Evolutionary conservation across 2,113 vertebrate genomes (phyloP).

Genomic region (Triplophysa dalaica): DNA sequence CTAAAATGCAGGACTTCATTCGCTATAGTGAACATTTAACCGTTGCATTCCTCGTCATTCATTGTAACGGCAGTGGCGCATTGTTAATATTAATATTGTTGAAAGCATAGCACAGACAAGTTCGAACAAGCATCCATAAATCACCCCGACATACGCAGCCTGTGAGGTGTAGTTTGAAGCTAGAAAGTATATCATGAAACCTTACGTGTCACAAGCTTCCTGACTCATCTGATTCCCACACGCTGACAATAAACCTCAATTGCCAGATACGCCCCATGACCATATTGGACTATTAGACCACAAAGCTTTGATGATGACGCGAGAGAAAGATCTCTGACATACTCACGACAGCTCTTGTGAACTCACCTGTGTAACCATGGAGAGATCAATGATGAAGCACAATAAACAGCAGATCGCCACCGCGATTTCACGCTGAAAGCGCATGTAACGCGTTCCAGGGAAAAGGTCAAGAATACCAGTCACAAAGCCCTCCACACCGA

Average conservation of each 20-base stretch:
- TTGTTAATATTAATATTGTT: too few relatives aligned
- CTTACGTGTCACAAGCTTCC: neutral
- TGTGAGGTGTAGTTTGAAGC: neutral
- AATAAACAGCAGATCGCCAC: constrained; percentile 75
- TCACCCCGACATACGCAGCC: neutral
- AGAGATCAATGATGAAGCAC: constrained; percentile 81
- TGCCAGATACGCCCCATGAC: neutral
- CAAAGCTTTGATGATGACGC: too few relatives aligned
- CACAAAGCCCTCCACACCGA: constrained; percentile 81
- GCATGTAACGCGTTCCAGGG: constrained; percentile 69
- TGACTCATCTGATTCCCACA: neutral
- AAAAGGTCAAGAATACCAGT: constrained; percentile 80
- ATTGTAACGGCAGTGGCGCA: too few relatives aligned
- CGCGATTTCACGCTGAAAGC: constrained; percentile 73
- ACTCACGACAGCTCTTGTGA: neutral
- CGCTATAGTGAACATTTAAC: too few relatives aligned
- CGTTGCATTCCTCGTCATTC: too few relatives aligned
- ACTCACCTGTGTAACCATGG: constrained; percentile 81
- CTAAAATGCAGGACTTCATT: too few relatives aligned
- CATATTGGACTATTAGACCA: too few relatives aligned
- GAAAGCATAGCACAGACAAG: too few relatives aligned
- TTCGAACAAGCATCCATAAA: neutral
- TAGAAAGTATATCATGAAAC: too few relatives aligned
- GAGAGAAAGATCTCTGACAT: neutral
- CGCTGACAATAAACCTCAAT: neutral